Evolutionary conservation across 2,888 invertebrate species (phyloP), one percentile per base, ranked within the genome.

Genomic region (Pachliopta kotzebuea): DNA sequence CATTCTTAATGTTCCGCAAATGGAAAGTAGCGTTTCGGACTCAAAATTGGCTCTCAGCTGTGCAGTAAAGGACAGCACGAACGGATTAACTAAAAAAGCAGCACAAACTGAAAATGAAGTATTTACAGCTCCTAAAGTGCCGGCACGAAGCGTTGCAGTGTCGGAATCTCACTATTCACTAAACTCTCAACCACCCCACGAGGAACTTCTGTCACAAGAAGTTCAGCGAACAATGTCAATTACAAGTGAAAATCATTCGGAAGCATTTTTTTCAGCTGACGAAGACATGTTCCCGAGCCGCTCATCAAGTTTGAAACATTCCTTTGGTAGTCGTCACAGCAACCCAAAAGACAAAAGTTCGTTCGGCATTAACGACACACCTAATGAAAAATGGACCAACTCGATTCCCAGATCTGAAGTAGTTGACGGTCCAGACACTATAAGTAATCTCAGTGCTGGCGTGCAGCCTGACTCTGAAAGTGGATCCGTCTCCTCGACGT

Each of bases 201-300:
- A 94, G 56, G 94, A 94, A 69, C 83, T 87, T 31, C 72, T 93
- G 8, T 90, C 92, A 42, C 93, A 93, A 73, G 94, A 94, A 84
- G 95, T 95, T 0, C 96, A 96, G 83, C 92, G 97, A 74, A 97
- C 97, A 0, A 95, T 96, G 77, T 97, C 97, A 0, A 94, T 97
- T 80, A 96, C 96, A 1, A 97, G 97, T 67, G 97, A 97, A 83
- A 97, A 97, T 82, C 97, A 96, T 74, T 97, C 97, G 0, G 98
- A 98, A 85, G 95, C 96, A 60, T 98, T 98, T 86, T 98, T 97
- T 81, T 98, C 98, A 0, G 98, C 98, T 0, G 98, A 98, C 77
- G 98, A 98, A 85, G 98, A 98, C 73, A 93, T 96, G 74, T 93
- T 93, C 71, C 94, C 94, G 26, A 95, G 95, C 73, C 89, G 94